These are phyloP conservation scores for Coreius guichenoti DNA, from an alignment of 2,797 vertebrate species.

Conservation along the genomic window DNA sequence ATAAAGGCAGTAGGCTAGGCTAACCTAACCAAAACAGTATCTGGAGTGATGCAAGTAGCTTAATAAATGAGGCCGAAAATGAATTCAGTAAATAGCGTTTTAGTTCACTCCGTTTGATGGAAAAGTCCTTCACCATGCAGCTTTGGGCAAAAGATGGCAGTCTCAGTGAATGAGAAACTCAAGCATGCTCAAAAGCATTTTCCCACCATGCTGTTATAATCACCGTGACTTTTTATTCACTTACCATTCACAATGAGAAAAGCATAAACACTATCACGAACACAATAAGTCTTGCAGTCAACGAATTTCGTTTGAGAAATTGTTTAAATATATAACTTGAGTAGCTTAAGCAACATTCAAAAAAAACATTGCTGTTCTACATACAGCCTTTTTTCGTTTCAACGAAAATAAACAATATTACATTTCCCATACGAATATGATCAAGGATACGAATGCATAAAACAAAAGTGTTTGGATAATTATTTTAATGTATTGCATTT, in stretches of 20 bases:
- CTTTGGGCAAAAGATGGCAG: constrained; percentile 48
- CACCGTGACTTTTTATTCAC: constrained; percentile 43
- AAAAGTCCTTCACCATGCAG: constrained; percentile 29
- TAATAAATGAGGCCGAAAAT: constrained; percentile 5
- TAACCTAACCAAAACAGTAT: not conserved
- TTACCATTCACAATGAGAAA: constrained; percentile 56
- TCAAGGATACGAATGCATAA: constrained; percentile 41
- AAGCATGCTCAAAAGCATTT: constrained; percentile 40
- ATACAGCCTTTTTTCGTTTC: not conserved
- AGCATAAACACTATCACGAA: constrained; percentile 62
- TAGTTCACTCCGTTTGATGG: constrained; percentile 20
- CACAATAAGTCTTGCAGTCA: constrained; percentile 5
- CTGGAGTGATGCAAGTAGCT: not conserved
- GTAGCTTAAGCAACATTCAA: not conserved
- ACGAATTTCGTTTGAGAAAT: constrained; percentile 32
- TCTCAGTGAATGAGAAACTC: constrained; percentile 23
- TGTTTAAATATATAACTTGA: not conserved
- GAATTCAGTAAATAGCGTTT: constrained; percentile 8
- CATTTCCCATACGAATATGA: constrained; percentile 71
- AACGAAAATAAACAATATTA: constrained; percentile 47
- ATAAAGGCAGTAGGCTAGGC: not conserved
- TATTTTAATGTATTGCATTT: constrained; percentile 24
- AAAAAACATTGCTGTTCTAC: not conserved
- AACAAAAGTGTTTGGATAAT: constrained; percentile 16
- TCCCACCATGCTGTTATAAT: constrained; percentile 43